Evolutionary conservation across 53 echinoderm and acorn worm species (phyloP).

Genomic region (Crossaster papposus): DNA sequence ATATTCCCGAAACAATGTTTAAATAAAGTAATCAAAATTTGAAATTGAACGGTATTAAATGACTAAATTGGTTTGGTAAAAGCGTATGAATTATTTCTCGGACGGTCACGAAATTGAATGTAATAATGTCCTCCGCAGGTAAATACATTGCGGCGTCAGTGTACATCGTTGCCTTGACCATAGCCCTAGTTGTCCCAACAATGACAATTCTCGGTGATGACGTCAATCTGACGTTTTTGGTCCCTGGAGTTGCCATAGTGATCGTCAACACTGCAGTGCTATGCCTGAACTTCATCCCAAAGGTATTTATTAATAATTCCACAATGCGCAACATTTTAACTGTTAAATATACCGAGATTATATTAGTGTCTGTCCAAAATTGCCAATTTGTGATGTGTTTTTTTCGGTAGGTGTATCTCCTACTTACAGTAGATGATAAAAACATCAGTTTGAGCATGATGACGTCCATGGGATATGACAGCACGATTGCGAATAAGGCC

Average conservation of each 20-base stretch:
- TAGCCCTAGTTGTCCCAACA: slow-evolving; percentile 45
- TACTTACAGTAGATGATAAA: neutral
- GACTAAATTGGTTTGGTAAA: too few species aligned
- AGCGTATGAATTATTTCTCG: too few species aligned
- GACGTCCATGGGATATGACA: slow-evolving; percentile 17
- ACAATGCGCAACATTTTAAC: too few species aligned
- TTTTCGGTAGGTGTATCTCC: slow-evolving; percentile 6
- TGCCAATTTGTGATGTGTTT: neutral
- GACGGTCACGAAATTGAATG: too few species aligned
- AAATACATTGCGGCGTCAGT: slow-evolving; percentile 64
- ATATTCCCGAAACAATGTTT: too few species aligned
- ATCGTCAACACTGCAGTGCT: slow-evolving; percentile 52
- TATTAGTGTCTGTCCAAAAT: neutral
- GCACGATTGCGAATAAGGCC: neutral
- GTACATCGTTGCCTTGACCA: slow-evolving; percentile 55
- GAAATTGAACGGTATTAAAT: too few species aligned
- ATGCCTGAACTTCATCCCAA: slow-evolving; percentile 66
- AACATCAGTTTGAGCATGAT: slow-evolving; percentile 35
- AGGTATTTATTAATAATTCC: slow-evolving; percentile 12
- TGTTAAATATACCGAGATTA: too few species aligned
- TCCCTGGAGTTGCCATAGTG: slow-evolving; percentile 48
- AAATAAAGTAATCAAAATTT: too few species aligned
- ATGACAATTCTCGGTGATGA: slow-evolving; percentile 46
- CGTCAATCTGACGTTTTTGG: slow-evolving; percentile 56
- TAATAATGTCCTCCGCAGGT: slow-evolving; percentile 4